Conservation (phyloP, 2,888 invertebrate genomes). For the Habroteleia sp. region DNA sequence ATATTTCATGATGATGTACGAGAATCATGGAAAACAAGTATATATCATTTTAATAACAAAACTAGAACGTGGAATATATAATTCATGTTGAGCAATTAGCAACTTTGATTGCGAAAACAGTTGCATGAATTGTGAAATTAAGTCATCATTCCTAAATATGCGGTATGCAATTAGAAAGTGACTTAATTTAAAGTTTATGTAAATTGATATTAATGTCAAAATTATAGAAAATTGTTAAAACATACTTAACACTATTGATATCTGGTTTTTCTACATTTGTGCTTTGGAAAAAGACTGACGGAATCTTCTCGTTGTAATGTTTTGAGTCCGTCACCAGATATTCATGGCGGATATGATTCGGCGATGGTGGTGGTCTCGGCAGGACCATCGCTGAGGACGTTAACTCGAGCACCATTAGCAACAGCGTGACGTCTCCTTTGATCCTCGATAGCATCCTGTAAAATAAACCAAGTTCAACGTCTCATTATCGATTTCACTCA, state of each 20-base stretch:
- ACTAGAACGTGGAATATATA: conserved; percentile 8
- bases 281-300: conserved; percentile 68
- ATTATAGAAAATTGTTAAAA: too few species aligned
- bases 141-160: background rate
- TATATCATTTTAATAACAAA: too few species aligned
- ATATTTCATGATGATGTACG: too few species aligned
- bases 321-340: conserved; percentile 65
- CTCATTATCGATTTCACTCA: conserved; percentile 14
- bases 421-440: conserved; percentile 60
- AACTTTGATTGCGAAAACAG: conserved; percentile 3
- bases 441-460: conserved; percentile 70
- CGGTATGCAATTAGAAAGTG: background rate
- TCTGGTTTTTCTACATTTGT: conserved; percentile 76
- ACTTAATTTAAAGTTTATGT: background rate
- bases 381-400: conserved; percentile 74
- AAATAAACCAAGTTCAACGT: conserved; percentile 38
- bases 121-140: background rate
- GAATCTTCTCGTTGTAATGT: conserved; percentile 67
- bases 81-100: background rate
- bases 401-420: conserved; percentile 68
- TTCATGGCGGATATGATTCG: conserved; percentile 72
- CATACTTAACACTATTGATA: conserved; percentile 59
- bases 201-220: background rate
- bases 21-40: too few species aligned
- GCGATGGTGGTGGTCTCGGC: conserved; percentile 75